phyloP scores from a whole-genome alignment of 2,888 invertebrate species.

The Apantesis nais region DNA sequence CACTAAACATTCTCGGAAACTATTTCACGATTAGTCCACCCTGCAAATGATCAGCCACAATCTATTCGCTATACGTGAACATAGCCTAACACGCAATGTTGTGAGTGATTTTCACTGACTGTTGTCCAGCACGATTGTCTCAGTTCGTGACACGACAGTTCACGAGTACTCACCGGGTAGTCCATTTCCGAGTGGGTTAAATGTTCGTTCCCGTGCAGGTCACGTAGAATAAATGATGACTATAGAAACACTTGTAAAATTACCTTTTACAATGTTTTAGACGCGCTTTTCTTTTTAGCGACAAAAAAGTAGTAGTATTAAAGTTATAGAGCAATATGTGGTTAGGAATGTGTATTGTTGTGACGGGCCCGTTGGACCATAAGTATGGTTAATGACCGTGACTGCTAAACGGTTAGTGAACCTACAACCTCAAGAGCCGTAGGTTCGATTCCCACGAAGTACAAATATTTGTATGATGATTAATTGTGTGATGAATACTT shows the following conservation, averaged over 20 bases:
- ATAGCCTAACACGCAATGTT: slow-evolving; percentile 49
- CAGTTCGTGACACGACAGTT: slow-evolving; percentile 65
- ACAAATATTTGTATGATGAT: no score
- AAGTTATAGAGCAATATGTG: neutral
- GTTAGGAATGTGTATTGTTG: no score
- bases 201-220: slow-evolving; percentile 35
- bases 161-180: slow-evolving; percentile 40
- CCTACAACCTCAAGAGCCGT: no score
- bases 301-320: neutral
- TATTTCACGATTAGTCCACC: neutral
- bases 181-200: slow-evolving; percentile 20
- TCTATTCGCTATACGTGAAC: neutral
- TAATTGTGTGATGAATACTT: no score
- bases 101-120: slow-evolving; percentile 55
- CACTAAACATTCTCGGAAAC: neutral
- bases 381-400: no score
- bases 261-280: neutral
- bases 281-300: neutral
- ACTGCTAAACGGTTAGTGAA: no score
- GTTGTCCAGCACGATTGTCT: slow-evolving; percentile 67
- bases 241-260: slow-evolving; percentile 9
- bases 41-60: neutral
- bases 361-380: no score
- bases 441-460: no score
- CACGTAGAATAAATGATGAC: slow-evolving; percentile 35